Percentiles rank a stretch among this genome's conserved stretches.
Conservation (phyloP, 2,113 vertebrate species). For the Oceanodroma tethys region DNA sequence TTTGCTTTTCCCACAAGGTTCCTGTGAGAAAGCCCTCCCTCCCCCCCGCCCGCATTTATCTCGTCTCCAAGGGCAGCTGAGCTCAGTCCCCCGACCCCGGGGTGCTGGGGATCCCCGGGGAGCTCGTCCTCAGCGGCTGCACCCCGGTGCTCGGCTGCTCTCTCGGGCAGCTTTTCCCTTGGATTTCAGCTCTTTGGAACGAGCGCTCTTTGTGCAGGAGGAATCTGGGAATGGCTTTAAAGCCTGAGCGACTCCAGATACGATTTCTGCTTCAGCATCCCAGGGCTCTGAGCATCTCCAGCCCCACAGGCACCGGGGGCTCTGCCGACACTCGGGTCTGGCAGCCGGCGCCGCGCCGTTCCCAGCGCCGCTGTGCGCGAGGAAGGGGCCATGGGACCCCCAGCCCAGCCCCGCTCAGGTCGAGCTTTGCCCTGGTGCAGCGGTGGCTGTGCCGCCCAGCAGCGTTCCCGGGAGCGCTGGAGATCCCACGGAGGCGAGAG, state of each 20-base stretch:
- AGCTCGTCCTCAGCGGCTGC: not conserved
- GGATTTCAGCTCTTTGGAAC: not conserved
- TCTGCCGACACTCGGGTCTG: rapidly evolving
- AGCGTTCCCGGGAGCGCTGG: rapidly evolving
- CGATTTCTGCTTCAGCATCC: not conserved
- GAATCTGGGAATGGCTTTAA: not conserved
- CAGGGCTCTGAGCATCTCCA: not conserved
- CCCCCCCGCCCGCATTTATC: not conserved
- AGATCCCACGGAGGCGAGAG: not conserved
- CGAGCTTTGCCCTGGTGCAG: not conserved
- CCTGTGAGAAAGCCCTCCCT: not conserved
- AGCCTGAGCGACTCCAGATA: not conserved
- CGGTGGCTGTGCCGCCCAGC: rapidly evolving
- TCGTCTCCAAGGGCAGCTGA: not conserved
- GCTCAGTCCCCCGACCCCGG: not conserved
- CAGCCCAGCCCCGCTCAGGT: no score
- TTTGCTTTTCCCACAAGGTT: constrained; percentile 33
- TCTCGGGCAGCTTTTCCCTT: rapidly evolving
- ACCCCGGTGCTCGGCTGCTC: rapidly evolving
- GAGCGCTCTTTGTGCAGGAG: not conserved
- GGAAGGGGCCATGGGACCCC: rapidly evolving
- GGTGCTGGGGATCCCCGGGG: not conserved
- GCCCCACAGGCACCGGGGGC: rapidly evolving
- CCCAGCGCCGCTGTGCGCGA: rapidly evolving
- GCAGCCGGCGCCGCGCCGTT: rapidly evolving